Base-by-base conservation (phyloP, 2,113 vertebrate genomes). In the Apteryx mantelli region DNA sequence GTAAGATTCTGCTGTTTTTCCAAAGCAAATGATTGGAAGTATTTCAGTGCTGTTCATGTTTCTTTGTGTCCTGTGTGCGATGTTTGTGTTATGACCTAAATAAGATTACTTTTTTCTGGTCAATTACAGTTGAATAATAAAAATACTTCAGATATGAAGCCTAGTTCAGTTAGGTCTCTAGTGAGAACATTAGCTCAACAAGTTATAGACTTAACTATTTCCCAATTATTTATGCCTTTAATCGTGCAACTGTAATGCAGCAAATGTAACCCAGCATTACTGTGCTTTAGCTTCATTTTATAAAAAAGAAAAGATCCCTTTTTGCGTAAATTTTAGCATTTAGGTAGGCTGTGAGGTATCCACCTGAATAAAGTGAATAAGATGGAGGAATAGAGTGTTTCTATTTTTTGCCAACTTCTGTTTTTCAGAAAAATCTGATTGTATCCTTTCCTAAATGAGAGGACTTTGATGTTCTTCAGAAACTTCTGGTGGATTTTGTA, bases 1-100 rank as follows among this genome's bases (percentile, higher is more conserved):
- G 99, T 99, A 97, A 98, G 98, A 86, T 84, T 92, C 61, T 69
- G 8, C 56, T 91, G 6, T 83, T 10, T 77, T 96, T 87, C 82
- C 24, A 38, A 17, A 84, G 55, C 30, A 36, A 71, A 56, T 42
- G 7, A 9, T 30, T 88, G 75, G 20, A 89, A 77, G 11, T 69
- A 28, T 70, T 91, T 93, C 52, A 82, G 30, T 88, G 66, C 36
- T 75, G 15, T 30, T 74, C 40, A 9, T 34, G 91, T 88, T 71
- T 82, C 84, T 91, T 50, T 38, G 63, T 60, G 30, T 14, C 65
- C 28, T 86, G 28, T 74, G 26, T 94, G 28, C 88, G 74, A 77
- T 86, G 55, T 69, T 82, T 40, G 18, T 48, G 8, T 69, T 94
- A 44, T 36, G 88, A 21, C 14, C 61, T 71, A 42, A 88, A 92